phyloP scores from a whole-genome alignment of 2,797 vertebrate species.

The Protonibea diacanthus region DNA sequence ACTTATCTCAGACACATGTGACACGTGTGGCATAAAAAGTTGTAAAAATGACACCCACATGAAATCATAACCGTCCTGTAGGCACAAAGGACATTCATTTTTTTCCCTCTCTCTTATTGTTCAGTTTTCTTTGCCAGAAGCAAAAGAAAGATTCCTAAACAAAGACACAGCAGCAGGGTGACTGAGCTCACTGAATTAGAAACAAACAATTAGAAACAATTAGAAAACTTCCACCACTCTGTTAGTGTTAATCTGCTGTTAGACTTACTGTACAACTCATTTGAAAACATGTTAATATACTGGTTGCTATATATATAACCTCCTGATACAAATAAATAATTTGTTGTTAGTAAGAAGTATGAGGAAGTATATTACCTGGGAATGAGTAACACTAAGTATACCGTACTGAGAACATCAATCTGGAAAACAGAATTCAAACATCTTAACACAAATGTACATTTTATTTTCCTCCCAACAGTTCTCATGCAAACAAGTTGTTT shows the following conservation, averaged over 20 bases:
- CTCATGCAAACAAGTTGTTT: not conserved
- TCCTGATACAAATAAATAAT: not conserved
- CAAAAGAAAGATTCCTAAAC: not conserved
- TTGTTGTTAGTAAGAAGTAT: not conserved
- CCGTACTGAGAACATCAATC: slow-evolving; percentile 74
- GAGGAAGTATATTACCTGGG: slow-evolving; percentile 76
- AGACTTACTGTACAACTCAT: not conserved
- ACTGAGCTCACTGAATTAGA: not conserved
- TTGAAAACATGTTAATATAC: not conserved
- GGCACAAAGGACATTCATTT: not conserved
- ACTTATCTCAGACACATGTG: slow-evolving; percentile 27
- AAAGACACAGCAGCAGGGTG: not conserved
- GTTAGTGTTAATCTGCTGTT: not conserved
- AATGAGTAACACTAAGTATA: slow-evolving; percentile 78
- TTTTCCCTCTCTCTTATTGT: not conserved
- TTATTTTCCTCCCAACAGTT: not conserved
- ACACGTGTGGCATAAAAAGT: slow-evolving; percentile 14
- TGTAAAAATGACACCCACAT: not conserved
- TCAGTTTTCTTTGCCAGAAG: not conserved
- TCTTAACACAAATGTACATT: not conserved
- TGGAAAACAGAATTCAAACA: slow-evolving; percentile 62
- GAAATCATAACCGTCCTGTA: not conserved
- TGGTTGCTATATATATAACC: not conserved
- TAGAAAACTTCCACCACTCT: not conserved
- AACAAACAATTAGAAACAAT: no score